Percentiles rank a stretch among this genome's conserved stretches.
These are phyloP conservation scores for Tamias sibiricus DNA, from an alignment of 2,113 vertebrate species.

Conservation along the genomic window DNA sequence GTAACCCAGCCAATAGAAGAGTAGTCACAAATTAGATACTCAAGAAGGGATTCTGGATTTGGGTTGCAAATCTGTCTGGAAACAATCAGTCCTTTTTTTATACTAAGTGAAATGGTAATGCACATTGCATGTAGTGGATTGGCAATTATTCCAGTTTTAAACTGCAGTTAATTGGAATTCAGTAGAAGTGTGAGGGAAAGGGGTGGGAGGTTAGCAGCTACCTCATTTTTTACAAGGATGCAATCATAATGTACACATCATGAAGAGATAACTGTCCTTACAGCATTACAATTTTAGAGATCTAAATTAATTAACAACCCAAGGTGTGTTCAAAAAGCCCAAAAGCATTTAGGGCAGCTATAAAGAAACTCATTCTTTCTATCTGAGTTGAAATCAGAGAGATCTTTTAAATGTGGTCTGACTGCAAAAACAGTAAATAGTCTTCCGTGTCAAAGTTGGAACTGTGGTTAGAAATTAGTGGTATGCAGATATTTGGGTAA, in stretches of 20 bases:
- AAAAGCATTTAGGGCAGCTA: not conserved
- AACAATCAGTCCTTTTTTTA: not conserved
- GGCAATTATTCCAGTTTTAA: not conserved
- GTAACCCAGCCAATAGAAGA: not conserved
- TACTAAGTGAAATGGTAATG: not conserved
- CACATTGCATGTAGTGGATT: fast-evolving
- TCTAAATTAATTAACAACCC: not conserved
- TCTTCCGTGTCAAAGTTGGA: not conserved
- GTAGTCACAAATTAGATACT: not conserved
- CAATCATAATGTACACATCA: too few species aligned
- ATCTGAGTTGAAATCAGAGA: not conserved
- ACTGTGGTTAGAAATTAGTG: not conserved
- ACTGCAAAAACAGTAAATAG: too few species aligned
- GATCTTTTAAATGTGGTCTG: not conserved
- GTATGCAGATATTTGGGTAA: not conserved
- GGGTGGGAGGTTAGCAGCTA: not conserved
- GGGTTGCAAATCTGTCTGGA: not conserved
- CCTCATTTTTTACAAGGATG: not conserved
- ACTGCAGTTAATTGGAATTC: not conserved
- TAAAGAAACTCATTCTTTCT: fast-evolving
- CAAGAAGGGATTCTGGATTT: not conserved
- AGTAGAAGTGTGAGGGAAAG: not conserved
- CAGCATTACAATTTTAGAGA: not conserved
- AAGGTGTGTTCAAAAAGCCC: not conserved
- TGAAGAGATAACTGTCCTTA: not conserved